A percentile compares a stretch with the other conserved stretches of the same genome.
Conservation (phyloP, 2,113 vertebrate species). For the Aspiorhynchus laticeps region DNA sequence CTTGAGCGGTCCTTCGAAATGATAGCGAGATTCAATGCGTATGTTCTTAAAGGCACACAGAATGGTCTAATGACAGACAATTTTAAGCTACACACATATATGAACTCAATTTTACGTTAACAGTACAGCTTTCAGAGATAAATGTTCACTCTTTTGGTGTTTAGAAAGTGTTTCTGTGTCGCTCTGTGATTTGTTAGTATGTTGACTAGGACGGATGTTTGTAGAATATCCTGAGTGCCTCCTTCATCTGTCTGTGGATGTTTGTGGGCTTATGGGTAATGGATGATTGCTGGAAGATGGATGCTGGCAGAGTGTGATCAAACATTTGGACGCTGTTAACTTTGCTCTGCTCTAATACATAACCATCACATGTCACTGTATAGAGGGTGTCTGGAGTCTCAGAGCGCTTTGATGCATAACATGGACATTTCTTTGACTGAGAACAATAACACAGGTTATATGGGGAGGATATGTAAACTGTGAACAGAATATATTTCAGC, state of each 20-base stretch:
- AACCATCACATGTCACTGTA: conserved; percentile 12
- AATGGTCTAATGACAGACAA: neutral
- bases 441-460: neutral
- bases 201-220: conserved; percentile 2
- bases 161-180: neutral
- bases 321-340: neutral
- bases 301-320: conserved; percentile 13
- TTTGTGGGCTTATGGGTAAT: conserved; percentile 22
- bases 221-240: neutral
- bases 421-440: neutral
- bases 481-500: neutral
- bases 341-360: conserved; percentile 25
- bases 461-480: neutral
- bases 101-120: neutral
- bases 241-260: conserved; percentile 15
- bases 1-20: conserved; percentile 21
- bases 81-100: neutral
- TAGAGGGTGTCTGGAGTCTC: neutral
- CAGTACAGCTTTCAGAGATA: neutral
- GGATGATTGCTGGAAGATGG: conserved; percentile 5
- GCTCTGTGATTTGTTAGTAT: neutral
- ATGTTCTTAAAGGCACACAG: neutral
- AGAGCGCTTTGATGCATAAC: neutral
- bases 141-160: neutral
- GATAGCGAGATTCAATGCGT: conserved; percentile 4